Evolutionary conservation across 2,888 invertebrate species (phyloP).

Genomic region (Agrotis exclamationis): DNA sequence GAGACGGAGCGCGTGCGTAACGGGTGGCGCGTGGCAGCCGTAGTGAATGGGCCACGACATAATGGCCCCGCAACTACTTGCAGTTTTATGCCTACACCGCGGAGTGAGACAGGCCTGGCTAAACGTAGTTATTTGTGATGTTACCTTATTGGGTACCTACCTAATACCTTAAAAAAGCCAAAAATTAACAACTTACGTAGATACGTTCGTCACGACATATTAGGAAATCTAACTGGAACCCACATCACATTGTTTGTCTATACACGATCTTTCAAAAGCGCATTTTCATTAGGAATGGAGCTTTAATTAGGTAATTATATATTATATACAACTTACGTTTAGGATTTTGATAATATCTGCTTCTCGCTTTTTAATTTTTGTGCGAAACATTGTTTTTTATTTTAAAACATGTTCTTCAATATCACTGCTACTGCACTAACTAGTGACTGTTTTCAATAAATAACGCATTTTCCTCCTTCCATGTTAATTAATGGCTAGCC

Average conservation of each 20-base stretch:
- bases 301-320: neutral
- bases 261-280: neutral
- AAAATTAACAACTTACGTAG: too few relatives aligned
- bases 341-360: constrained; percentile 56
- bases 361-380: constrained; percentile 77
- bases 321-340: constrained; percentile 35
- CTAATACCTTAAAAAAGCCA: too few relatives aligned
- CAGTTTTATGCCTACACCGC: too few relatives aligned
- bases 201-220: too few relatives aligned
- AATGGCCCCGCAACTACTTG: too few relatives aligned
- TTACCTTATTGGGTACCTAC: too few relatives aligned
- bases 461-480: constrained; percentile 38
- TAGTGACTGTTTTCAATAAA: constrained; percentile 21
- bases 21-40: too few relatives aligned
- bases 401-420: neutral
- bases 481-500: constrained; percentile 14
- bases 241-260: neutral
- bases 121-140: too few relatives aligned
- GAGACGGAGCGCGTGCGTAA: too few relatives aligned
- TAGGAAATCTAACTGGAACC: neutral
- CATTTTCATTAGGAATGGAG: neutral
- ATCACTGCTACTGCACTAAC: neutral
- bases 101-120: too few relatives aligned
- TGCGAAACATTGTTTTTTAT: constrained; percentile 72
- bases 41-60: too few relatives aligned